Evolutionary conservation across 2,113 vertebrate genomes (phyloP).

Genomic region (Ahaetulla prasina): DNA sequence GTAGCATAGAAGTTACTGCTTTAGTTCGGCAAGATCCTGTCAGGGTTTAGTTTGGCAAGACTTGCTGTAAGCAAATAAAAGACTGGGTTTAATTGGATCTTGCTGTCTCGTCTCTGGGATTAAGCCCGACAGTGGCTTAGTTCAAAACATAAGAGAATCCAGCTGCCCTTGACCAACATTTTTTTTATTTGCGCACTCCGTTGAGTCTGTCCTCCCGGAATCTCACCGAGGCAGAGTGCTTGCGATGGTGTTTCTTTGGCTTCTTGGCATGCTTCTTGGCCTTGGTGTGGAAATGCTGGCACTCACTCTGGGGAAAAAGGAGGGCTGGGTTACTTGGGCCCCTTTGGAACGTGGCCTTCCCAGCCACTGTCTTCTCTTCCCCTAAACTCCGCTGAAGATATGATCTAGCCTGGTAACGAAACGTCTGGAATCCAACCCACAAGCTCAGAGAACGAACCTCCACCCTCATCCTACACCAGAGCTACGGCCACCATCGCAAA

Average conservation of each 20-base stretch:
- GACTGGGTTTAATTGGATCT: not conserved
- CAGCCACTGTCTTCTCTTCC: not conserved
- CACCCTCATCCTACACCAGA: not conserved
- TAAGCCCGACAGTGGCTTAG: not conserved
- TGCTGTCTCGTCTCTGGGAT: not conserved
- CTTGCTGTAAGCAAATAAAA: not conserved
- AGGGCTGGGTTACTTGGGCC: not conserved
- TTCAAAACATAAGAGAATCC: not conserved
- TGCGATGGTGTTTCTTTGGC: conserved; percentile 70
- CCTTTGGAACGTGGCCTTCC: not conserved
- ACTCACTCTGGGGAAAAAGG: conserved; percentile 58
- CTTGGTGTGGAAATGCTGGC: conserved; percentile 70
- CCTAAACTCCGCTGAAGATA: not conserved
- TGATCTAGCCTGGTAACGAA: not conserved
- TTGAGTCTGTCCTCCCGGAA: not conserved
- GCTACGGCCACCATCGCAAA: not conserved
- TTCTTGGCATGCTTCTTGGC: conserved; percentile 69
- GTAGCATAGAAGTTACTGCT: not conserved
- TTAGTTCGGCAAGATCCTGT: not conserved
- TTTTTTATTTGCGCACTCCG: not conserved
- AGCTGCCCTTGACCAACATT: not conserved
- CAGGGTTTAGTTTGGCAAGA: not conserved
- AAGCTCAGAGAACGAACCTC: not conserved
- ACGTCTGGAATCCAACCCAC: not conserved
- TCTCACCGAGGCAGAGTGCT: conserved; percentile 67